Base-by-base conservation (phyloP, 2,888 invertebrate genomes). In the Stramonita haemastoma region DNA sequence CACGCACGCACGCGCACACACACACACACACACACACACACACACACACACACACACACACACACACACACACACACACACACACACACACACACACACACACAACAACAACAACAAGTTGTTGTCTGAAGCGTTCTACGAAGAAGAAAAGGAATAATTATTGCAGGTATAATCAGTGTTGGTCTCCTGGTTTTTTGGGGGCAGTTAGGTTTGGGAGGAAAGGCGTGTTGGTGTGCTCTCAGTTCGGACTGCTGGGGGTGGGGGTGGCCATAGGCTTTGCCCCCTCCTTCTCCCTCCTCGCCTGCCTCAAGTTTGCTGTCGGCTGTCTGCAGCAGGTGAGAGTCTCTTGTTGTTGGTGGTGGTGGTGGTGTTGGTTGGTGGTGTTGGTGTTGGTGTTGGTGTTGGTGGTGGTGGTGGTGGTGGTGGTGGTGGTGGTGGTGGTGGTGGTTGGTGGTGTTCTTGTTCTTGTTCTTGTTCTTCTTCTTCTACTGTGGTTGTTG, bases 221-320 rank as follows among this genome's bases (percentile, higher is more conserved):
- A 34, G 22, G 66, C 19, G 32, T 88, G 17, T 46, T 88, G 66
- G 84, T 70, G 60, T 34, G 88, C 29, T 70, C 70, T 0, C 84
- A 88, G 84, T 1, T 83, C n/a, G n/a, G n/a, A n/a, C 87, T 87
- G 73, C 36, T 84, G 36, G 83, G 70, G 81, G 66, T 88, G 66
- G 84, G 83, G 26, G 15, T 88, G 36, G 17, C 22, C 5, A 88
- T 84, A 6, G 83, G 36, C 17, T 15, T 88, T 46, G 83, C 84
- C 34, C 84, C 88, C 29, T 56, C 83, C 66, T 83, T 36, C 46
- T n/a, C 84, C 13, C 1, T 84, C 36, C 36, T 88, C 1, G 66
- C 84, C 32, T 13, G 19, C 2, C 88, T 88, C 57, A 84, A 83
- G 36, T 32, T 88, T 26, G 83, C 26, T 22, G 84, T 70, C 2